Evolutionary conservation across 2,888 invertebrate genomes (phyloP).

Genomic region (Rhopalosiphum nymphaeae): DNA sequence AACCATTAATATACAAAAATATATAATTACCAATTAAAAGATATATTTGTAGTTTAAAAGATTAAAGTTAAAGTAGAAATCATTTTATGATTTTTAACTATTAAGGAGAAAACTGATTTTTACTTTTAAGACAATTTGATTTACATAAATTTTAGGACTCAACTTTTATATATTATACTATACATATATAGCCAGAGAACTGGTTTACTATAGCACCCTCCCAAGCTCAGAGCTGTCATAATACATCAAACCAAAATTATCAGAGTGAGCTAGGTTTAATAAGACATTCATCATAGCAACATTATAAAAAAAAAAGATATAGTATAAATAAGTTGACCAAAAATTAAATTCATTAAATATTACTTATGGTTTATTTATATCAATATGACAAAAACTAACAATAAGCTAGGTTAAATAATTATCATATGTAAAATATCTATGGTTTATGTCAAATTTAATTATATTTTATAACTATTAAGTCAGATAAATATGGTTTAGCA

Average conservation of each 20-base stretch:
- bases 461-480: too few relatives aligned
- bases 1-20: too few relatives aligned
- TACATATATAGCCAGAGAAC: neutral
- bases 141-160: neutral
- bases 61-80: too few relatives aligned
- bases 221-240: slow-evolving; percentile 18
- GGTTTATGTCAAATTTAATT: neutral
- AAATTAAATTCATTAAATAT: neutral
- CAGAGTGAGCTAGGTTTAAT: slow-evolving; percentile 66
- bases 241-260: slow-evolving; percentile 60
- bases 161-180: neutral
- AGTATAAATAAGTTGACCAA: neutral
- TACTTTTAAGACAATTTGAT: neutral
- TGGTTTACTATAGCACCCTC: neutral
- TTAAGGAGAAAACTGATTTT: too few relatives aligned
- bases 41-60: too few relatives aligned
- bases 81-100: too few relatives aligned
- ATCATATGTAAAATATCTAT: neutral
- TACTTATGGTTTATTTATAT: neutral
- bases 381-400: slow-evolving; percentile 6
- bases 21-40: too few relatives aligned
- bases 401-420: neutral
- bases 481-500: slow-evolving; percentile 13
- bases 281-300: slow-evolving; percentile 47
- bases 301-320: neutral